Evolutionary conservation across 2,888 invertebrate species (phyloP).

Genomic region (Chloroclystis v-ata): DNA sequence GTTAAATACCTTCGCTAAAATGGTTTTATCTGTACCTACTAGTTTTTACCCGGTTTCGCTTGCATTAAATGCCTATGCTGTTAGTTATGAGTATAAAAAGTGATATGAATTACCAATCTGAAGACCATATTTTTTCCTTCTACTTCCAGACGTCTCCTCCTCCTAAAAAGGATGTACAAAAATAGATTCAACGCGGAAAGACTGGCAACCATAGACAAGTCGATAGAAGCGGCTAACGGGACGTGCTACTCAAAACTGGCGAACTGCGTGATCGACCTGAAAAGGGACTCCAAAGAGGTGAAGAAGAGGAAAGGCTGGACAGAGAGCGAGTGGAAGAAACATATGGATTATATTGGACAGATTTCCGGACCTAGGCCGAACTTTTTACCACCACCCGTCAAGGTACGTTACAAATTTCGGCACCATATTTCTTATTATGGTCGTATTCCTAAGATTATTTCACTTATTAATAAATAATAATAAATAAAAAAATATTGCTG

Average conservation of each 20-base stretch:
- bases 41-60: no score
- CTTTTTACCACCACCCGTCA: slow-evolving; percentile 39
- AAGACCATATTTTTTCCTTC: no score
- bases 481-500: no score
- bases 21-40: no score
- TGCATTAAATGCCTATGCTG: no score
- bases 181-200: slow-evolving; percentile 49
- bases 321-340: slow-evolving; percentile 67
- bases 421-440: no score
- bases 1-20: no score
- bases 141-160: slow-evolving; percentile 55
- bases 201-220: slow-evolving; percentile 51
- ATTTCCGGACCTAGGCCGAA: slow-evolving; percentile 53
- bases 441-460: no score
- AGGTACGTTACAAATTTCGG: slow-evolving; percentile 42
- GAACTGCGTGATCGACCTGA: slow-evolving; percentile 55
- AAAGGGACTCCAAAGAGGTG: slow-evolving; percentile 52
- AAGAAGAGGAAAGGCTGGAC: slow-evolving; percentile 61
- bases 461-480: no score
- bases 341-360: slow-evolving; percentile 63
- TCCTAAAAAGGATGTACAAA: slow-evolving; percentile 52
- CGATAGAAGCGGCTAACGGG: slow-evolving; percentile 59
- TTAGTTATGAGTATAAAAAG: no score
- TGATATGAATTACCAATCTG: no score
- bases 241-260: slow-evolving; percentile 63